Evolutionary conservation across 1,140 invertebrate species (phyloP), one percentile per base, ranked within the genome.

Genomic region (Agraylea sexmaculata): DNA sequence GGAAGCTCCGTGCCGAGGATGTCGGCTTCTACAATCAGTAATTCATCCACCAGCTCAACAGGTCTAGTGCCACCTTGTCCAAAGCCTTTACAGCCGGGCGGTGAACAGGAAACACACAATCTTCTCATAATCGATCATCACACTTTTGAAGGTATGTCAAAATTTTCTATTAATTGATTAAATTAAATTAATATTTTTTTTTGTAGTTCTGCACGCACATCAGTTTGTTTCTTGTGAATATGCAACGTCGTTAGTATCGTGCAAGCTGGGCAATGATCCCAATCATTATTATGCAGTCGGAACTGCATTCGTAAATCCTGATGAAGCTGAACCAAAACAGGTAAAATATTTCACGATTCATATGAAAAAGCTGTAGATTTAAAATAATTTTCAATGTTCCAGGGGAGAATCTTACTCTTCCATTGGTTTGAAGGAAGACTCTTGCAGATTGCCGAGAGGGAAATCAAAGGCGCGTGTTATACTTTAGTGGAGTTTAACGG

Each of bases 391-490:
- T 33, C 22, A 13, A 30, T 25, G 25, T 49, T 49, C 6, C 59
- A 73, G 62, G 81, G 82, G 2, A 72, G 92, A 37, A 85, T 99
- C 43, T 64, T 97, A 32, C 69, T 99, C 17, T 96, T 96, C 64
- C 84, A 90, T 36, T 95, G 86, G 74, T 66, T 72, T 22, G 92
- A 97, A 49, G 85, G 87, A 10, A 94, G 94, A 61, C 67, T 97
- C 5, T 76, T 70, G 1, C 85, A 87, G 57, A 75, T 98, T 1
- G 83, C 86, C 0, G 95, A 98, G 53, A 97, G 96, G 54, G 94
- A 98, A 60, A 89, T 94, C 31, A 93, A 93, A 63, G 92, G 92
- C 0, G 86, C 86, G 5, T 93, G 90, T 49, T 95, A 94, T 64
- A 82, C 83, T 1, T 55, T 93, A n/a, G 77, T 83, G 0, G 83